Base-by-base conservation (phyloP, 2,113 vertebrate genomes). In the Gadus macrocephalus region DNA sequence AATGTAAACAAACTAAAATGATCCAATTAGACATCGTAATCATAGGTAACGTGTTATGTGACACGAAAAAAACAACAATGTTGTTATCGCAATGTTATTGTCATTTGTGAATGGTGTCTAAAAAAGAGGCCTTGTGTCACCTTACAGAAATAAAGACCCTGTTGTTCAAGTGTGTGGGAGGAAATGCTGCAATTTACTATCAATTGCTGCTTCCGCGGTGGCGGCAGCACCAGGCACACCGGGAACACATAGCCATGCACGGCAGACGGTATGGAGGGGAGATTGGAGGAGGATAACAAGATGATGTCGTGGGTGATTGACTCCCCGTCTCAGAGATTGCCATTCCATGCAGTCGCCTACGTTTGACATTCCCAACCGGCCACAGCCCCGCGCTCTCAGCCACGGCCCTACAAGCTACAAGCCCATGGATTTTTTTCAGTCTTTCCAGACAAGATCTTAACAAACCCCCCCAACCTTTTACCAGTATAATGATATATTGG, bases 401-500 rank as follows among this genome's bases (percentile, higher is more conserved):
- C 22, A 19, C 22, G 20, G 38, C 42, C 20, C n/a, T 15, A n/a
- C 15, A 15, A 8, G 59, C 53, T 38, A 65, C 67, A 6, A 72
- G 53, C 38, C 15, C 15, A 19, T 64, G 15, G 3, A 67, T 71
- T 11, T 25, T 64, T 14, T 61, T 63, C 4, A 11, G 8, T 49
- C 42, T 49, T 49, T 66, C 31, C 17, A 56, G 59, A 63, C 65
- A 62, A 68, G 28, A 19, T 62, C 56, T 67, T 68, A 53, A 65
- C 64, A 64, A 73, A 79, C 69, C 42, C 42, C 42, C 42, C 42
- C 70, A 72, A 56, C 77, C 63, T 79, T 80, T 80, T 62, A 64
- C 78, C 63, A 75, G 62, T 73, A 53, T 68, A 55, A 68, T 68
- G 69, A 75, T 77, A 72, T 72, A 78, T 69, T 77, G 71, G 60